Base-by-base conservation (phyloP, 1,140 invertebrate species). In the Sarcophaga peregrina region DNA sequence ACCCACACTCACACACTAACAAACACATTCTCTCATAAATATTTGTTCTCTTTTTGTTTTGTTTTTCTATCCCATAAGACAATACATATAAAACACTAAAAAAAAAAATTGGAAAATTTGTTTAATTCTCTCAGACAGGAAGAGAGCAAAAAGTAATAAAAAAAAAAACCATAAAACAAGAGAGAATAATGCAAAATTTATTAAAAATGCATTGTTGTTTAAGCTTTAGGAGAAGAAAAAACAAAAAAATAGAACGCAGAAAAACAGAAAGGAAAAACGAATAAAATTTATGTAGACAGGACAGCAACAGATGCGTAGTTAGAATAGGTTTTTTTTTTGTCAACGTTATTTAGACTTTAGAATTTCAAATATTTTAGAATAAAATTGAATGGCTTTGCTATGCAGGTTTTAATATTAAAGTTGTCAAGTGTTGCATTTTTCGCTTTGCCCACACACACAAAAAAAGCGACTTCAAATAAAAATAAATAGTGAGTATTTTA, bases 121-220 rank as follows among this genome's bases (percentile, higher is more conserved):
- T 68, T 68, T 68, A 68, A 68, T 25, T 68, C 62, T 68, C 62
- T 68, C 62, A 68, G 62, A 68, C 62, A 68, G 62, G 62, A 68
- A 68, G 62, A 20, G 17, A 20, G 62, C 62, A 25, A 68, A 20
- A 7, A 62, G 6, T 10, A 20, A 68, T 10, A 52, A 52, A 68
- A 68, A 68, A 68, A 20, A 68, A 8, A 7, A 9, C 9, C 9
- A 13, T 5, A 37, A 37, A 4, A 37, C 25, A 37, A 58, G n/a
- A 58, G n/a, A 58, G n/a, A 58, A 58, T 7, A 58, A 58, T 4
- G 15, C 15, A 58, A 13, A 58, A 58, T 37, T 37, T 37, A 37
- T 37, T 37, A 37, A 37, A 37, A 37, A 37, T 37, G 25, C 25
- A 37, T 37, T 37, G 25, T 37, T 37, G 25, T 37, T 37, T 37